phyloP scores from a whole-genome alignment of 2,888 invertebrate genomes.

The Mythimna impura region DNA sequence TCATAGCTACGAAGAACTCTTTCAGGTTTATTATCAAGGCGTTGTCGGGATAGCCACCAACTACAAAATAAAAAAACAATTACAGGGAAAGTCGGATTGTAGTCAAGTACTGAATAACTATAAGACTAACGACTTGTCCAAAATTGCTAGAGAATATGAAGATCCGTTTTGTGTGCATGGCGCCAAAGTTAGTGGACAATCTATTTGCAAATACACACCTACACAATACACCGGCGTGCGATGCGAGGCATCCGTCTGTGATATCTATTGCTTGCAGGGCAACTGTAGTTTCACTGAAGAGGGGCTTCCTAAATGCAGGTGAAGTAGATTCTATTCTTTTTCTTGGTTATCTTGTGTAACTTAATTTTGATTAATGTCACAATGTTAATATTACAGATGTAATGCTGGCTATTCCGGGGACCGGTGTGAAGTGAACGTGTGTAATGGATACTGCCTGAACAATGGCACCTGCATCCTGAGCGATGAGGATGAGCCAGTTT shows the following conservation, averaged over 20 bases:
- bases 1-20: neutral
- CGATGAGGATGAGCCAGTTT: neutral
- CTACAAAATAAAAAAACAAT: neutral
- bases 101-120: too few species aligned
- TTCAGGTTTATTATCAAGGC: neutral
- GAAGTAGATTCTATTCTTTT: neutral
- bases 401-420: neutral
- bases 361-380: neutral
- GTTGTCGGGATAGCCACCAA: neutral
- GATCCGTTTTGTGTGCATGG: neutral
- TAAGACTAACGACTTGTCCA: neutral
- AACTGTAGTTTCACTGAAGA: slow-evolving; percentile 2
- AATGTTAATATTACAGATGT: neutral
- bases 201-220: neutral
- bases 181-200: neutral
- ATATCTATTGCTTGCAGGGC: too few species aligned
- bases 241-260: neutral
- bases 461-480: neutral
- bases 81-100: neutral
- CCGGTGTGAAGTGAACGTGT: slow-evolving; percentile 2
- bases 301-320: neutral
- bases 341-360: neutral
- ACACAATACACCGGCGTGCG: neutral
- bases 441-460: neutral
- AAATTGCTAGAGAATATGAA: neutral